These are phyloP conservation scores for Rostratula benghalensis DNA, from an alignment of 2,113 vertebrate genomes.

Conservation along the genomic window DNA sequence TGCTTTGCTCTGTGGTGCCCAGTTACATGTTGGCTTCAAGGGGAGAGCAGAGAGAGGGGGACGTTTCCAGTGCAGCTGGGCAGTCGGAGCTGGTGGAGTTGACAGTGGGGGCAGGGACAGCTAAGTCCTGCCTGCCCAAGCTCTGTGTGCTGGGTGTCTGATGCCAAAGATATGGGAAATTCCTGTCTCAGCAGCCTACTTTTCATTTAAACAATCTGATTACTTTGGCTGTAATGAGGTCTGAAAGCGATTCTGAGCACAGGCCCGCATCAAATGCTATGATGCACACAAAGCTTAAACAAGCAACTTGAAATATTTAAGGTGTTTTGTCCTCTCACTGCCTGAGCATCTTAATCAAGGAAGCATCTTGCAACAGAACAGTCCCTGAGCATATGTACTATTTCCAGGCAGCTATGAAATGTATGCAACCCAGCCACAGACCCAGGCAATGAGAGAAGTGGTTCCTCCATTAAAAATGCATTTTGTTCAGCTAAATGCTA, in stretches of 20 bases:
- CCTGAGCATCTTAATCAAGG: not conserved
- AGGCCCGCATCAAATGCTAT: not conserved
- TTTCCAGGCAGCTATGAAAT: not conserved
- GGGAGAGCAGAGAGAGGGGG: not conserved
- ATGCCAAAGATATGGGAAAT: not conserved
- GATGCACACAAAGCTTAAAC: not conserved
- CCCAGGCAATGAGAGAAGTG: not conserved
- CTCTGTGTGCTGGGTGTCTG: not conserved
- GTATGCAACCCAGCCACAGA: not conserved
- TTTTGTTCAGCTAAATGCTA: not conserved
- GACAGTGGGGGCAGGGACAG: not conserved
- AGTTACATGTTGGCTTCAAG: not conserved
- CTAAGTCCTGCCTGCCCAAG: not conserved
- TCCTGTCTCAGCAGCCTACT: not conserved
- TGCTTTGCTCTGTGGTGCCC: not conserved
- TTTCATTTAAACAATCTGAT: not conserved
- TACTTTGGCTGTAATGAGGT: not conserved
- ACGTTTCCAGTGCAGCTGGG: not conserved
- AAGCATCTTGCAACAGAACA: not conserved
- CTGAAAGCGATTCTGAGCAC: not conserved
- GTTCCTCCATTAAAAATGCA: not conserved
- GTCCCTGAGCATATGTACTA: not conserved
- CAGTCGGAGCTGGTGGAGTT: not conserved
- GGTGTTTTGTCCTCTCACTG: not conserved
- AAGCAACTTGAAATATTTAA: not conserved